phyloP scores from a whole-genome alignment of 2,888 invertebrate species.

The Noctua pronuba region DNA sequence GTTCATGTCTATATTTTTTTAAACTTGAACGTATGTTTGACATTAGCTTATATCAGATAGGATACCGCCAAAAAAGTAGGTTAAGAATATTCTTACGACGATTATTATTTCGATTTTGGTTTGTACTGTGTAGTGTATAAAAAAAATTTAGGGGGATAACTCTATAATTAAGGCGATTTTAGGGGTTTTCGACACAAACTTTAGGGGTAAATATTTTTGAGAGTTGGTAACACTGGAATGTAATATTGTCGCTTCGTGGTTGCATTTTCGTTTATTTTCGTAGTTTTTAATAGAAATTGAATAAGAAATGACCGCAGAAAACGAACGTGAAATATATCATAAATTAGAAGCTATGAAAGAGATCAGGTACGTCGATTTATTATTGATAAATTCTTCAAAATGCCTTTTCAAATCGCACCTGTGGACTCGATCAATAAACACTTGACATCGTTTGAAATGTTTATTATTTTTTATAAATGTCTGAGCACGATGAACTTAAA shows the following conservation, averaged over 20 bases:
- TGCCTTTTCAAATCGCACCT: slow-evolving; percentile 81
- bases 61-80: too few relatives aligned
- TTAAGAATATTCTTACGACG: too few relatives aligned
- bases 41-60: too few relatives aligned
- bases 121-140: too few relatives aligned
- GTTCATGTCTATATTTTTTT: too few relatives aligned
- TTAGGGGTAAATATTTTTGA: too few relatives aligned
- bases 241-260: slow-evolving; percentile 69
- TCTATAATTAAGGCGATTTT: too few relatives aligned
- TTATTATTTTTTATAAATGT: slow-evolving; percentile 38
- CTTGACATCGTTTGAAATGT: slow-evolving; percentile 72
- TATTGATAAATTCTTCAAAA: slow-evolving; percentile 63
- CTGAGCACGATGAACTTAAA: background rate
- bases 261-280: slow-evolving; percentile 73
- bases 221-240: too few relatives aligned
- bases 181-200: too few relatives aligned
- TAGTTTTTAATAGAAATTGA: slow-evolving; percentile 56
- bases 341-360: slow-evolving; percentile 98
- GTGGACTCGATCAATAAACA: slow-evolving; percentile 89
- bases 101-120: too few relatives aligned
- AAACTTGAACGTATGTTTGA: too few relatives aligned
- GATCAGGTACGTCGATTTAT: slow-evolving; percentile 92
- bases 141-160: too few relatives aligned
- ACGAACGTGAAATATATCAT: slow-evolving; percentile 96
- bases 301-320: slow-evolving; percentile 92